These are phyloP conservation scores for Catotricha subobsoleta DNA, from an alignment of 2,888 invertebrate species.

Conservation along the genomic window DNA sequence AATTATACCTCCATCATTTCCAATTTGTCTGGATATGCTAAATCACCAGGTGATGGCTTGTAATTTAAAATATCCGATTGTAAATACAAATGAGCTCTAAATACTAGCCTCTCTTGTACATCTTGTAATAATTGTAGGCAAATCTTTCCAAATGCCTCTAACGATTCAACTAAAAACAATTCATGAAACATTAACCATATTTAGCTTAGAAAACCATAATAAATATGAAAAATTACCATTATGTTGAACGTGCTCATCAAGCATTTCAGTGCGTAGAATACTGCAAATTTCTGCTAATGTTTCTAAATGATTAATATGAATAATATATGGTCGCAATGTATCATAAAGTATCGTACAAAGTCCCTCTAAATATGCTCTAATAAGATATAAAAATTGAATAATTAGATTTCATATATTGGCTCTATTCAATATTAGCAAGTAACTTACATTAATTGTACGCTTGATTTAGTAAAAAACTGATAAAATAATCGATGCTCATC, in stretches of 20 bases:
- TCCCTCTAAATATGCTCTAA: constrained; percentile 61
- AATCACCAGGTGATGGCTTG: constrained; percentile 81
- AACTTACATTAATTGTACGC: constrained; percentile 41
- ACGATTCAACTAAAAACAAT: constrained; percentile 37
- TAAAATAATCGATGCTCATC: constrained; percentile 85
- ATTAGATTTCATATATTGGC: no score
- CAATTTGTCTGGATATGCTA: constrained; percentile 94
- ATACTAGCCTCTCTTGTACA: constrained; percentile 90
- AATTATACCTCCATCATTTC: constrained; percentile 94
- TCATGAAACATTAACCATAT: constrained; percentile 9
- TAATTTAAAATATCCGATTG: constrained; percentile 78
- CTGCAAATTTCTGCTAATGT: constrained; percentile 92
- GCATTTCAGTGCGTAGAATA: constrained; percentile 76
- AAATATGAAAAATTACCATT: constrained; percentile 47
- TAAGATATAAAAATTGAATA: constrained; percentile 9
- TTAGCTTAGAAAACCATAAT: no score
- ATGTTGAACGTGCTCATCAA: constrained; percentile 75
- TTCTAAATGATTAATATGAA: constrained; percentile 93
- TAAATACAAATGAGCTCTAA: constrained; percentile 84
- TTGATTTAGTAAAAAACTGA: constrained; percentile 67
- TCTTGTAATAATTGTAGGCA: constrained; percentile 77
- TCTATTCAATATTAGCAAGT: no score
- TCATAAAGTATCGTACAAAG: constrained; percentile 83
- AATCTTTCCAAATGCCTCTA: constrained; percentile 57
- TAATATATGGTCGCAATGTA: constrained; percentile 77